Percentiles rank a stretch among this genome's conserved stretches.
Conservation (phyloP, 2,888 invertebrate genomes). For the Metellina segmentata region DNA sequence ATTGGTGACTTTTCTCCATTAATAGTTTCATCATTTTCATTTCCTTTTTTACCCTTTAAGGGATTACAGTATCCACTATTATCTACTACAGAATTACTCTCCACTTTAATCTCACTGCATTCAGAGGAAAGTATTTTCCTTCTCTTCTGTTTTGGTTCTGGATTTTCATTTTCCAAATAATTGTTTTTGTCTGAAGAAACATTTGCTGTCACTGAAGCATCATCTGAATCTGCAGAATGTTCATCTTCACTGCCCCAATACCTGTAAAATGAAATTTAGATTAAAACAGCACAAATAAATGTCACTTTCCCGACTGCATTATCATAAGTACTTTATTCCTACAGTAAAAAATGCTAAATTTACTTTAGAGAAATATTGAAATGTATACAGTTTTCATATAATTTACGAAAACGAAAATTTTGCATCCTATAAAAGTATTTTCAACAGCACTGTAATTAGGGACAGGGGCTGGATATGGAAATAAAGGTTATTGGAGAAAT, state of each 20-base stretch:
- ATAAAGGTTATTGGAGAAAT: too few species aligned
- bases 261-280: conserved; percentile 38
- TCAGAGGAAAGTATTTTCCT: conserved; percentile 38
- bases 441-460: too few species aligned
- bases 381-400: too few species aligned
- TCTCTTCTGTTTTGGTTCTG: conserved; percentile 25
- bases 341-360: too few species aligned
- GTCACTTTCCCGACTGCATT: too few species aligned
- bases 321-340: too few species aligned
- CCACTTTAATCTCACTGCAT: not conserved
- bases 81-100: not conserved
- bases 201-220: not conserved
- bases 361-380: too few species aligned
- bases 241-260: conserved; percentile 74
- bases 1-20: not conserved
- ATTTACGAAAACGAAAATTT: too few species aligned
- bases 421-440: too few species aligned
- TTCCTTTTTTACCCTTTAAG: not conserved
- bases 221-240: conserved; percentile 8
- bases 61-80: not conserved
- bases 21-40: not conserved
- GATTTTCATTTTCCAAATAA: not conserved
- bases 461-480: too few species aligned
- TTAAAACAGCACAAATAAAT: not conserved
- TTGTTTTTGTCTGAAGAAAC: conserved; percentile 5